Base-by-base conservation (phyloP, 2,888 invertebrate species). In the Strigamia crassipes region DNA sequence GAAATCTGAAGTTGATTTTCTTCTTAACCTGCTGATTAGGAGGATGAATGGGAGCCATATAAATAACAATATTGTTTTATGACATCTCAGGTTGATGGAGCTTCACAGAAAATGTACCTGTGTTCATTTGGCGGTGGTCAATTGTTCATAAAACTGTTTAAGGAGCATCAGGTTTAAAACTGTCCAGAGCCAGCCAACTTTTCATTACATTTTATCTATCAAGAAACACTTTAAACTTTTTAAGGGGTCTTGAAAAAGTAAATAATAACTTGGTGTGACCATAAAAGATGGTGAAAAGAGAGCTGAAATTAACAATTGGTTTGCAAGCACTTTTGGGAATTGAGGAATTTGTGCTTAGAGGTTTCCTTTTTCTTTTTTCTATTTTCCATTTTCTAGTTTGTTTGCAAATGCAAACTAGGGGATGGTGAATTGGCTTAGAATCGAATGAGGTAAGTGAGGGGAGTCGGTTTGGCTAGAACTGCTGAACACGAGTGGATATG, bases 161-260 rank as follows among this genome's bases (percentile, higher is more conserved):
- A 56, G n/a, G 18, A 38, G 2, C 10, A 56, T 56, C 15, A 13
- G n/a, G 46, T 46, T 46, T 46, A 9, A 46, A 46, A 46, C 46
- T 46, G 15, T 46, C 13, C 13, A 42, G 2, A n/a, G n/a, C n/a
- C 42, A n/a, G 1, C 3, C 46, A 38, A 6, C 4, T 38, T 38
- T 46, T 18, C 56, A 56, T 56, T 56, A 56, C 56, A 18, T 56
- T 56, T 56, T 56, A 56, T 56, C 10, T 56, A n/a, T 56, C 56
- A 18, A 56, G 15, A 56, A 56, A 56, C 56, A 56, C 21, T 18
- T 18, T 4, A 21, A 56, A 56, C n/a, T 5, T 56, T 56, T 46
- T 46, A 12, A 46, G 15, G 5, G 3, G 5, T 4, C 15, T 46
- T 38, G 38, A 38, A 38, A 46, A n/a, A 46, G n/a, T 46, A 13